Evolutionary conservation across 2,113 vertebrate genomes (phyloP).

Genomic region (Ameiurus melas): DNA sequence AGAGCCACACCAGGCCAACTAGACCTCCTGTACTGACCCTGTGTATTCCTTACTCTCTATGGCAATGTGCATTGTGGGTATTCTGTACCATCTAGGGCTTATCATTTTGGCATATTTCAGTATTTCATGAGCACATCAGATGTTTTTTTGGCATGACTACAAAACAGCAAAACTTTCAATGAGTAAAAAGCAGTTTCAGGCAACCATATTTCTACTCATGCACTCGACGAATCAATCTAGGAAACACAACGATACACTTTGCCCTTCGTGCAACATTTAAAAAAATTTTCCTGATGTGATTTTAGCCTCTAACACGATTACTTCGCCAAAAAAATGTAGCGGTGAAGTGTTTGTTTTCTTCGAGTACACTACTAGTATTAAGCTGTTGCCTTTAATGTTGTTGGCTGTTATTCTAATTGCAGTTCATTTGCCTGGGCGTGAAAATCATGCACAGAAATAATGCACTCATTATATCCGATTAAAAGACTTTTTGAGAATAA

Average conservation of each 20-base stretch:
- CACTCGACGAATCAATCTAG: not conserved
- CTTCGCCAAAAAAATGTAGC: not conserved
- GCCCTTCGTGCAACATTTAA: not conserved
- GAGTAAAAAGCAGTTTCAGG: not conserved
- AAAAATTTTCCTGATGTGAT: not conserved
- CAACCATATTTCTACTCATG: not conserved
- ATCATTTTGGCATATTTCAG: not conserved
- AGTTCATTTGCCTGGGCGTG: not conserved
- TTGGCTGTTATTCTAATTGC: conserved; percentile 8
- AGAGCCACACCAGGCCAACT: conserved; percentile 26
- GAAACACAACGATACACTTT: not conserved
- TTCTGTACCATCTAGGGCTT: not conserved
- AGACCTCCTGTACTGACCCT: not conserved
- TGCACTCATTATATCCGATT: not conserved
- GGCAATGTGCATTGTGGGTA: not conserved
- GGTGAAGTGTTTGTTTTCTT: not conserved
- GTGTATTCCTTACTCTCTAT: not conserved
- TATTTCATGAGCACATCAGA: not conserved
- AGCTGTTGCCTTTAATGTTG: not conserved
- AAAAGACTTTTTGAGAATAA: conserved; percentile 9
- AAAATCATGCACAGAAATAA: conserved; percentile 5
- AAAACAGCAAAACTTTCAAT: not conserved
- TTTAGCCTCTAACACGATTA: not conserved
- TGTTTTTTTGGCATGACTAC: not conserved
- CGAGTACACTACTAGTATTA: not conserved